A percentile compares a stretch with the other conserved stretches of the same genome.
Conservation (phyloP, 1,140 invertebrate species). For the Chymomyza costata region DNA sequence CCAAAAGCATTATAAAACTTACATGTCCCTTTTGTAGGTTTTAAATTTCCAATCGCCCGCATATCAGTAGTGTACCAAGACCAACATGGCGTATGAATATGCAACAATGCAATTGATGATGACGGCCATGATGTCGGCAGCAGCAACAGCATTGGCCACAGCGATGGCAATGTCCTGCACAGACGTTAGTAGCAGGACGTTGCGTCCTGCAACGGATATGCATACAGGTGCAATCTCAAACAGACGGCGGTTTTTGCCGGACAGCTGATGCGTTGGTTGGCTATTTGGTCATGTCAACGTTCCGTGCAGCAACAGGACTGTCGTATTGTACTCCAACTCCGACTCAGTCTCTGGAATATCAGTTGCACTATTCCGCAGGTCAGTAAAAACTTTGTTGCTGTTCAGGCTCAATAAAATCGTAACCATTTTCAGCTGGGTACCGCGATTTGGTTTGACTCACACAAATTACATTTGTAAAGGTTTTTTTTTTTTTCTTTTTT, state of each 20-base stretch:
- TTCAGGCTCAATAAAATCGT: conserved; percentile 56
- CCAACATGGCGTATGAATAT: conserved; percentile 44
- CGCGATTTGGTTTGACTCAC: conserved; percentile 46
- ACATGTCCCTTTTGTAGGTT: too few relatives aligned
- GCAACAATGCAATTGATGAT: conserved; percentile 46
- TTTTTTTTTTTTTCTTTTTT: conserved; percentile 38
- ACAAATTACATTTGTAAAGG: conserved; percentile 64
- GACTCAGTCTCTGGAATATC: too few relatives aligned
- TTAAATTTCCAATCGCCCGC: too few relatives aligned
- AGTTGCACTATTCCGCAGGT: too few relatives aligned
- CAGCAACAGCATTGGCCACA: conserved; percentile 6
- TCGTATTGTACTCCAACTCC: too few relatives aligned
- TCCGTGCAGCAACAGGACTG: too few relatives aligned
- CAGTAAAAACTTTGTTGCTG: too few relatives aligned
- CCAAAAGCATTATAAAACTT: too few relatives aligned
- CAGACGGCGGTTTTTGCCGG: conserved; percentile 22
- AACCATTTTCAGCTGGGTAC: conserved; percentile 50
- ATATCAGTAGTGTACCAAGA: too few relatives aligned
- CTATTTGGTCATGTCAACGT: conserved; percentile 32
- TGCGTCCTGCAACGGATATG: conserved; percentile 38
- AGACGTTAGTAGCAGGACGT: conserved; percentile 4
- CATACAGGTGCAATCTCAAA: conserved; percentile 66
- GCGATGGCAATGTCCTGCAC: too few relatives aligned
- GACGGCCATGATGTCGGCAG: conserved; percentile 31
- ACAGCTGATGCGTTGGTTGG: too few relatives aligned